phyloP scores from a whole-genome alignment of 1,140 invertebrate species.

The Pemphigus obesinymphae region DNA sequence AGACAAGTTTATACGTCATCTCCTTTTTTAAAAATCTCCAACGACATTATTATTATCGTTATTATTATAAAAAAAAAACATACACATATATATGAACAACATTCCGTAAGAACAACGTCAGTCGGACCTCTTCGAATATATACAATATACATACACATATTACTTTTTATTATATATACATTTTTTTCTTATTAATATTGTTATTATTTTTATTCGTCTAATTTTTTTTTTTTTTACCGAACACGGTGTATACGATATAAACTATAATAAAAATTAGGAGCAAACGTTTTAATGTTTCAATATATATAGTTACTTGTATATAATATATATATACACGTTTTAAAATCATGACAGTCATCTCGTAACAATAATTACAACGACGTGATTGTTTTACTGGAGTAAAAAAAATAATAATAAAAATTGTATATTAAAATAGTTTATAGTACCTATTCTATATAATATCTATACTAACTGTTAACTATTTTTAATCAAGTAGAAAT shows the following conservation, averaged over 20 bases:
- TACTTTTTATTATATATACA: not conserved
- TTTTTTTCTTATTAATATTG: conserved; percentile 13
- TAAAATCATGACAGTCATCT: not conserved
- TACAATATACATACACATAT: too few species aligned
- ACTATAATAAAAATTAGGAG: not conserved
- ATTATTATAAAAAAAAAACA: not conserved
- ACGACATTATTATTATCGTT: conserved; percentile 32
- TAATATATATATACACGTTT: too few species aligned
- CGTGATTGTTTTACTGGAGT: not conserved
- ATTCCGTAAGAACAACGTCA: conserved; percentile 19
- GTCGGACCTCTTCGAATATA: not conserved
- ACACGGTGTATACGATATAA: not conserved
- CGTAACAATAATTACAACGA: not conserved
- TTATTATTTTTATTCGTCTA: conserved; percentile 10
- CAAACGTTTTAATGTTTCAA: not conserved
- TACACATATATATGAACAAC: not conserved
- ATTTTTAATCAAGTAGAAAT: too few species aligned
- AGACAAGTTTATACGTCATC: conserved; percentile 31
- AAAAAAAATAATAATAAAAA: not conserved
- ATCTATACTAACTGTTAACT: too few species aligned
- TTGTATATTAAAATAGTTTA: not conserved
- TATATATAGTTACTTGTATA: too few species aligned
- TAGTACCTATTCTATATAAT: too few species aligned
- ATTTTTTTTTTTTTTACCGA: not conserved
- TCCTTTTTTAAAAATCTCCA: conserved; percentile 27